Conservation (phyloP, 2,888 invertebrate genomes). For the Lepidonotus clava region DNA sequence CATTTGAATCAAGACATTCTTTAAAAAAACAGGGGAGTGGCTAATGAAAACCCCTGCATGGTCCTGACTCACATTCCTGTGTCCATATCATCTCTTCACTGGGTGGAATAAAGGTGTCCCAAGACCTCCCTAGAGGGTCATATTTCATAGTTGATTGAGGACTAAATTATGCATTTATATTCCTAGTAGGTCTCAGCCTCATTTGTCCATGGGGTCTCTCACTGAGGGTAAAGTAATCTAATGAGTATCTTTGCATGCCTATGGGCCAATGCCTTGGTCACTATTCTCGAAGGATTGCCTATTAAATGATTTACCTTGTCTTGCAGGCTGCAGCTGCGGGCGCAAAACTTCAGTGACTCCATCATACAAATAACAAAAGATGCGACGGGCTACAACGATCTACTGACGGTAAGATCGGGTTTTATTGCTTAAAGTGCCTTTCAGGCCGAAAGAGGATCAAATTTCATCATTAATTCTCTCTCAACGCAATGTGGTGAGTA, state of each 20-base stretch:
- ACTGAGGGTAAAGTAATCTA: conserved; percentile 8
- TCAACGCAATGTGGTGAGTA: background rate
- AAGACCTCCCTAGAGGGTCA: background rate
- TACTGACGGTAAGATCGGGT: conserved; percentile 9
- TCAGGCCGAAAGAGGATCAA: background rate
- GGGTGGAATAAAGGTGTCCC: no score
- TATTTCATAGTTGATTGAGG: background rate
- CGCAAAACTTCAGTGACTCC: conserved; percentile 43
- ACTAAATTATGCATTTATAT: background rate
- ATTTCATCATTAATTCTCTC: conserved; percentile 8
- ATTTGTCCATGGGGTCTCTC: background rate
- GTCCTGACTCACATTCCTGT: no score
- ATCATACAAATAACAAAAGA: conserved; percentile 50
- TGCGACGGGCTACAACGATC: conserved; percentile 49
- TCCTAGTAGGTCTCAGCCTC: background rate
- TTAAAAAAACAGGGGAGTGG: no score
- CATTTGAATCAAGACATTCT: no score
- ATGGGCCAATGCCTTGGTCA: background rate
- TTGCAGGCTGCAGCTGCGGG: conserved; percentile 51
- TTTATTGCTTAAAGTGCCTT: background rate
- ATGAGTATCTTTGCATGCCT: conserved; percentile 21
- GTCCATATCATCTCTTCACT: no score
- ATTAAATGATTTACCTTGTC: conserved; percentile 24
- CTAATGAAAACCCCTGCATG: no score
- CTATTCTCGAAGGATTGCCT: background rate